phyloP scores from a whole-genome alignment of 2,113 vertebrate genomes.

The zebrafish (Danio rerio) region GRCz12tu NC_133177.1:39878001-39878500 shows the following conservation, averaged over 20 bases:
- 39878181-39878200: not conserved
- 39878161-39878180: not conserved
- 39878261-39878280: conserved; percentile 87
- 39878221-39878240: conserved; percentile 94
- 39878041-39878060: conserved; percentile 18
- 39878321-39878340: conserved; percentile 70
- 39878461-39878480: too few relatives aligned
- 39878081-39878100: not conserved
- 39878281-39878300: conserved; percentile 87
- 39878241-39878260: conserved; percentile 94
- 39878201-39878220: conserved; percentile 95
- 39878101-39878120: conserved; percentile 16
- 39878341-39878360: conserved; percentile 1
- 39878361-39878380: not conserved
- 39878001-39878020: not conserved
- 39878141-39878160: conserved; percentile 31
- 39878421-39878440: too few relatives aligned
- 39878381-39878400: not conserved
- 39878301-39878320: conserved; percentile 90
- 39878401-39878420: too few relatives aligned
- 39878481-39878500: too few relatives aligned
- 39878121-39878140: conserved; percentile 19
- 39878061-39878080: conserved; percentile 7
- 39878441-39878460: too few relatives aligned
- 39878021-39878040: conserved; percentile 7